Evolutionary conservation across 1,140 invertebrate genomes (phyloP).

Genomic region (Leptonema lineaticorne): DNA sequence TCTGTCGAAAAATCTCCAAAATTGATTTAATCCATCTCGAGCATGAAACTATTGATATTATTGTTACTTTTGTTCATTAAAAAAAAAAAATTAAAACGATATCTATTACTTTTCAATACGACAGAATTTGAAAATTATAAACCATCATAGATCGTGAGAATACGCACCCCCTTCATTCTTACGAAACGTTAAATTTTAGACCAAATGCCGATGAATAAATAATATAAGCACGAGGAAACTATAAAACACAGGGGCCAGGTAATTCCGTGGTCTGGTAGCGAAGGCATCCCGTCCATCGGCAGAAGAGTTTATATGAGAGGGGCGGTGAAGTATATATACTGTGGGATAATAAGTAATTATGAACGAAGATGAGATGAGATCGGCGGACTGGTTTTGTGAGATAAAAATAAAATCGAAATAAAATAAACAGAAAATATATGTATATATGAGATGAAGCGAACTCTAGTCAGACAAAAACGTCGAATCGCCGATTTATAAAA

Average conservation of each 20-base stretch:
- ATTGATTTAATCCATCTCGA: too few relatives aligned
- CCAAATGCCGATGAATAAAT: neutral
- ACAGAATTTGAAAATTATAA: neutral
- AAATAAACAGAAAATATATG: conserved; percentile 36
- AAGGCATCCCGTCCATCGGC: conserved; percentile 24
- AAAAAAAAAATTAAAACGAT: too few relatives aligned
- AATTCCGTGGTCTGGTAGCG: conserved; percentile 20
- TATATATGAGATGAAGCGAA: neutral
- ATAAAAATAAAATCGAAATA: conserved; percentile 39
- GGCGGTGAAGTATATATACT: conserved; percentile 21
- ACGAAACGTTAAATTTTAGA: neutral
- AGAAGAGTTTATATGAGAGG: too few relatives aligned
- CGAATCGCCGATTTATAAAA: neutral
- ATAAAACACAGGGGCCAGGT: conserved; percentile 14
- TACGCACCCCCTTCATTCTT: neutral
- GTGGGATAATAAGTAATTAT: conserved; percentile 43
- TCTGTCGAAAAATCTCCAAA: too few relatives aligned
- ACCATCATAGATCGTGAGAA: conserved; percentile 2
- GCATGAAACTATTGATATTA: too few relatives aligned
- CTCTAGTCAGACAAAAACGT: neutral
- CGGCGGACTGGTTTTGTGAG: conserved; percentile 34
- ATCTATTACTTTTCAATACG: neutral
- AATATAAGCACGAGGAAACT: conserved; percentile 9
- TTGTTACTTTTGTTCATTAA: too few relatives aligned
- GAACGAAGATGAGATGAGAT: conserved; percentile 40